Conservation (phyloP, 2,888 invertebrate species). For the Callyntrura sp. region DNA sequence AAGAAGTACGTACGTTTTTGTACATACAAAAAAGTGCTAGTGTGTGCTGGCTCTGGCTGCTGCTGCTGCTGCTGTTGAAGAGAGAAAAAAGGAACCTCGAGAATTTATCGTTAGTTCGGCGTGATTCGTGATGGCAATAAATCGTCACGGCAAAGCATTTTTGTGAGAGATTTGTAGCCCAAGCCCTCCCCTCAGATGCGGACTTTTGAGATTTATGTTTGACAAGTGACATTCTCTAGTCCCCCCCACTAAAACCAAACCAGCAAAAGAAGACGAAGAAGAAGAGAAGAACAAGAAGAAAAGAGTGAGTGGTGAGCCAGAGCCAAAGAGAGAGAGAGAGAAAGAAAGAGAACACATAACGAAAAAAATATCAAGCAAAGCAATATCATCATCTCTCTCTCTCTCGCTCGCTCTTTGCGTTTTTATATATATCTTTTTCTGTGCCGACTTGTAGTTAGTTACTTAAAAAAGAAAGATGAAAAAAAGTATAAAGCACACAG, state of each 20-base stretch:
- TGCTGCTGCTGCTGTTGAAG: constrained; percentile 69
- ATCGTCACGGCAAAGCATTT: constrained; percentile 83
- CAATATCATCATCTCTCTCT: constrained; percentile 74
- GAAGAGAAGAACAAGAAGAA: constrained; percentile 63
- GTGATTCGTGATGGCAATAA: constrained; percentile 83
- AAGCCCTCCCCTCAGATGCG: constrained; percentile 81
- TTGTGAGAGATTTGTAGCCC: constrained; percentile 83
- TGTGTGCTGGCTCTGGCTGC: no score
- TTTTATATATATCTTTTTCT: constrained; percentile 72
- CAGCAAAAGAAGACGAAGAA: constrained; percentile 77
- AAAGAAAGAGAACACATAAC: constrained; percentile 78
- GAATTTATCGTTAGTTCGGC: constrained; percentile 83
- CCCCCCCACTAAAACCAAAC: constrained; percentile 80
- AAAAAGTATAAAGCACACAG: constrained; percentile 76
- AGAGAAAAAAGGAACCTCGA: constrained; percentile 77
- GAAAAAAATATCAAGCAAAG: constrained; percentile 79
- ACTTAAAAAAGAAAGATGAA: constrained; percentile 75
- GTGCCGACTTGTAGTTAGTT: constrained; percentile 78
- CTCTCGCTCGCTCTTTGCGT: constrained; percentile 16
- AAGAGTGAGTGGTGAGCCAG: constrained; percentile 76
- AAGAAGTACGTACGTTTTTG: constrained; percentile 62
- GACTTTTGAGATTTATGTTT: constrained; percentile 83
- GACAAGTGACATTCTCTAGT: constrained; percentile 83
- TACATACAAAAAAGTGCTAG: constrained; percentile 31
- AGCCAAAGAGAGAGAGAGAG: constrained; percentile 64